Conservation (phyloP, 2,113 vertebrate genomes). For the Siniperca chuatsi region DNA sequence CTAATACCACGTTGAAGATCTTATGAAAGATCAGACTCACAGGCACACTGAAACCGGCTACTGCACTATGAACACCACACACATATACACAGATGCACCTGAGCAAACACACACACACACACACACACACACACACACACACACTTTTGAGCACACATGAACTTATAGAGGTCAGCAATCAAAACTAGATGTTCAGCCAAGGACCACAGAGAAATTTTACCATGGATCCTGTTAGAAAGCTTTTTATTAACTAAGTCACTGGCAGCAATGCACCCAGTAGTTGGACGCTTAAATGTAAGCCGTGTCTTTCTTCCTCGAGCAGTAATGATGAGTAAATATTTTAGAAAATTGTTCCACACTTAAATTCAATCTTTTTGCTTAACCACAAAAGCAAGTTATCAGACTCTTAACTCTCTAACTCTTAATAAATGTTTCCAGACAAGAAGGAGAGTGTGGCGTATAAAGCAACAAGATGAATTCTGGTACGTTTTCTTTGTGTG, state of each 20-base stretch:
- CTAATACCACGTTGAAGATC: slow-evolving; percentile 22
- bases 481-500: background rate
- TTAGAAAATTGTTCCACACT: background rate
- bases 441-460: background rate
- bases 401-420: background rate
- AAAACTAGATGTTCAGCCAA: slow-evolving; percentile 62
- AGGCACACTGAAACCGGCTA: background rate
- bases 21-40: slow-evolving; percentile 25
- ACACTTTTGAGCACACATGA: background rate
- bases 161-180: slow-evolving; percentile 26
- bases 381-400: background rate
- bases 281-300: background rate
- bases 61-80: background rate
- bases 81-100: slow-evolving; percentile 6
- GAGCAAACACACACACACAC: slow-evolving; percentile 36
- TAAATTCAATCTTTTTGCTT: background rate
- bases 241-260: background rate
- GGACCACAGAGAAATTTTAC: background rate
- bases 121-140: slow-evolving; percentile 36
- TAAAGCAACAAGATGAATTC: background rate
- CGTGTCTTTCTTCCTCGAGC: background rate
- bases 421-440: slow-evolving; percentile 2
- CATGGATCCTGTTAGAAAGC: background rate
- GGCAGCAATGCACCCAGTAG: background rate
- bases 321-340: background rate